These are phyloP conservation scores for Scleropages formosus DNA, from an alignment of 2,797 vertebrate genomes.

Conservation along the genomic window DNA sequence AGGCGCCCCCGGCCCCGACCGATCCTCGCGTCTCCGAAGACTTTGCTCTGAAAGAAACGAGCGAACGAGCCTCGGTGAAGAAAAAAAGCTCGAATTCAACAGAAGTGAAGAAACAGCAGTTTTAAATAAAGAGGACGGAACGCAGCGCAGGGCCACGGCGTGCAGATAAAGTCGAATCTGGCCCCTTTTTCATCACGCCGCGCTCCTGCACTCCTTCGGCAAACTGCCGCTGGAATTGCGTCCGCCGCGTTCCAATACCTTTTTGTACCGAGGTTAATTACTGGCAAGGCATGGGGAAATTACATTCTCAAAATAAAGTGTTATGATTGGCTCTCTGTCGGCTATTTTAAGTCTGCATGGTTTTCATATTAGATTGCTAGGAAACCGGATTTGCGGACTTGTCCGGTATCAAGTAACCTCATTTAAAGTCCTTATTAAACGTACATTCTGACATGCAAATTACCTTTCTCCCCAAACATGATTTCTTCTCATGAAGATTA, in stretches of 20 bases:
- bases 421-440: slow-evolving; percentile 74
- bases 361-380: slow-evolving; percentile 67
- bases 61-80: slow-evolving; percentile 63
- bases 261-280: slow-evolving; percentile 80
- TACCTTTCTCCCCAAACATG: slow-evolving; percentile 64
- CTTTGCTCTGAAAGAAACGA: slow-evolving; percentile 61
- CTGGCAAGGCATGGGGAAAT: slow-evolving; percentile 77
- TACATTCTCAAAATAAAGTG: slow-evolving; percentile 79
- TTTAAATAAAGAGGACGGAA: slow-evolving; percentile 73
- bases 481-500: slow-evolving; percentile 66
- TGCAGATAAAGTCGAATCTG: slow-evolving; percentile 72
- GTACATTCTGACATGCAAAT: slow-evolving; percentile 74
- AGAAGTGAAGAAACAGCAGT: slow-evolving; percentile 75
- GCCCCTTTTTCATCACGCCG: slow-evolving; percentile 50
- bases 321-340: slow-evolving; percentile 69
- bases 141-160: slow-evolving; percentile 54
- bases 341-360: slow-evolving; percentile 70
- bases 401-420: slow-evolving; percentile 75
- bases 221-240: slow-evolving; percentile 68
- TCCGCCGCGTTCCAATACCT: slow-evolving; percentile 70
- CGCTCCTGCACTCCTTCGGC: slow-evolving; percentile 70
- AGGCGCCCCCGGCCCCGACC: slow-evolving; percentile 60
- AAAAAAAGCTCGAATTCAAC: slow-evolving; percentile 76
- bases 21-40: slow-evolving; percentile 70
- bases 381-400: slow-evolving; percentile 72